phyloP scores from a whole-genome alignment of 2,888 invertebrate genomes.

The Drosophila mimetica region DNA sequence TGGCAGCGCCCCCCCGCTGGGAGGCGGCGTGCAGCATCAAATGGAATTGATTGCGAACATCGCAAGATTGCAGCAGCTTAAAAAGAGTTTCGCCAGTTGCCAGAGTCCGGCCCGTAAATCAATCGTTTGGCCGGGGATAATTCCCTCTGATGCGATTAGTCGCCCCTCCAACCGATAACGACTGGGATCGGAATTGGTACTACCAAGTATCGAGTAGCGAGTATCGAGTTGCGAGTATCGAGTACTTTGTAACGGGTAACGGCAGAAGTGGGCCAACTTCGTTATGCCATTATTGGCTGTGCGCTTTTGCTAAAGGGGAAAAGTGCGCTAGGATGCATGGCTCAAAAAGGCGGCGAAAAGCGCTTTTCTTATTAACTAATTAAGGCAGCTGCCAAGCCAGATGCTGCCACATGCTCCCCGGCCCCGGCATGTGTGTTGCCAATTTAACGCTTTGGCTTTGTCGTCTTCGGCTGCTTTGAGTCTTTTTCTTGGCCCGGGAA shows the following conservation, averaged over 20 bases:
- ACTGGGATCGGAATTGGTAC: not conserved
- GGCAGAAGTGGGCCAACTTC: not conserved
- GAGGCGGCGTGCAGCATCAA: slow-evolving; percentile 2
- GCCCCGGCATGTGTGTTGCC: slow-evolving; percentile 21
- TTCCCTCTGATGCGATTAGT: slow-evolving; percentile 40
- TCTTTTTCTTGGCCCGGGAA: slow-evolving; percentile 32
- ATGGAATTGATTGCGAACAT: slow-evolving; percentile 37
- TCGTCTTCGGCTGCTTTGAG: slow-evolving; percentile 30
- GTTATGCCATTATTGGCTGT: slow-evolving; percentile 8
- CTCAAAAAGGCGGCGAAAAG: not conserved
- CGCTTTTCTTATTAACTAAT: slow-evolving; percentile 31
- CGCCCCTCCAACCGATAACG: not conserved
- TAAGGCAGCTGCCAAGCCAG: slow-evolving; percentile 33
- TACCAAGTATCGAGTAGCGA: not conserved
- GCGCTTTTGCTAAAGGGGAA: not conserved
- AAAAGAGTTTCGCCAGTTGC: slow-evolving; percentile 1
- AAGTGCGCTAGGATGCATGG: not conserved
- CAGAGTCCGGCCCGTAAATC: slow-evolving; percentile 21
- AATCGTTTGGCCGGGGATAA: slow-evolving; percentile 32
- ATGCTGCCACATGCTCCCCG: slow-evolving; percentile 27
- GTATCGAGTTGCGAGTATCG: not conserved
- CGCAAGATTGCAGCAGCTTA: slow-evolving; percentile 37
- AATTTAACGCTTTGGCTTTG: slow-evolving; percentile 44
- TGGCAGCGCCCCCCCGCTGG: slow-evolving; percentile 7
- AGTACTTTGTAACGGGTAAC: not conserved